Evolutionary conservation across 2,797 vertebrate genomes (phyloP), one percentile per base, ranked within the genome.

Genomic region (Anguilla obscura): DNA sequence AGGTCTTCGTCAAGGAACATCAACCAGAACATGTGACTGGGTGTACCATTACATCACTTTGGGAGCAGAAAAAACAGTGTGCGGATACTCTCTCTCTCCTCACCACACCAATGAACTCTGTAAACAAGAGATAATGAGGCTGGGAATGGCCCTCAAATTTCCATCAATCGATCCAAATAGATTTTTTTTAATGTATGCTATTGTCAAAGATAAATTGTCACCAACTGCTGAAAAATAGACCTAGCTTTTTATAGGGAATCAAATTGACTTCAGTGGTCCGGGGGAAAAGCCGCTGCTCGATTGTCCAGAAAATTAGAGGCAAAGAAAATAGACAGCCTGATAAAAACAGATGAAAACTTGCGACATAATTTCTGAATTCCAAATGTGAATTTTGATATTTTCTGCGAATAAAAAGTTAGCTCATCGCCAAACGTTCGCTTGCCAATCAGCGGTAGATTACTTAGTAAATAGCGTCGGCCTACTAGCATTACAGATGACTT

Each of bases 401-500:
- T 63, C 16, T 21, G 16, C 14, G 16, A 63, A 5, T 63, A 63
- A 63, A 2, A 69, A 9, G 24, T 27, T 69, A 1, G 7, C 63
- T 69, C 21, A 69, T n/a, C 10, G 6, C n/a, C n/a, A 5, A 45
- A 45, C 3, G 40, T 45, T 12, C n/a, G 9, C 69, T 30, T 12
- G 10, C 69, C n/a, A 69, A 69, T 27, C 21, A 71, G 5, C 8
- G 33, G 69, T 71, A 0, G 27, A 71, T 30, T 33, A 33, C 69
- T 71, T 71, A 12, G 9, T 71, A 71, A 71, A 27, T 12, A 30
- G 10, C 9, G 0, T 30, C 1, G n/a, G 69, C 69, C 69, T 71
- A 71, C n/a, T 30, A 58, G 56, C 56, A 27, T 71, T 27, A 71
- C 69, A 71, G 69, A 71, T 71, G 69, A 71, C 69, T 71, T 71